Evolutionary conservation across 2,797 vertebrate species (phyloP).

Genomic region (Carcharodon carcharias): DNA sequence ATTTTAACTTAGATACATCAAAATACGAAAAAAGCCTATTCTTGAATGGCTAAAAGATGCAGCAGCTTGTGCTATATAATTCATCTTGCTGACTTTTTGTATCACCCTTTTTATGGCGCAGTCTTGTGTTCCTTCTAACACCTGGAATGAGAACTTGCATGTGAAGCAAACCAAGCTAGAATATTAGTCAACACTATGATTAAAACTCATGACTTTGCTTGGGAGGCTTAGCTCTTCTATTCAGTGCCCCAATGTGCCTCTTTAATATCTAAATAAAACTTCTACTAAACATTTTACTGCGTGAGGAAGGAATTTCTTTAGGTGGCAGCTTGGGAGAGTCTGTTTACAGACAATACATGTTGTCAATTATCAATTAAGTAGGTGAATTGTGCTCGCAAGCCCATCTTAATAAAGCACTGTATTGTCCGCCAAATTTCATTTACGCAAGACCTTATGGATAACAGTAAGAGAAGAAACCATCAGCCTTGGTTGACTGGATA

Average conservation of each 20-base stretch:
- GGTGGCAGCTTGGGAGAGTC: not conserved
- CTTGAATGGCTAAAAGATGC: not conserved
- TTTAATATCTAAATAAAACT: not conserved
- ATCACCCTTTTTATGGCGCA: not conserved
- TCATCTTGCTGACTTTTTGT: not conserved
- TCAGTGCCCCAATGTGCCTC: not conserved
- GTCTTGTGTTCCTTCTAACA: no score
- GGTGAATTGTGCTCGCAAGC: not conserved
- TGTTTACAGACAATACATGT: not conserved
- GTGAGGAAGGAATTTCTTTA: not conserved
- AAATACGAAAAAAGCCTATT: not conserved
- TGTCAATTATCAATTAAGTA: no score
- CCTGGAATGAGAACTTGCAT: not conserved
- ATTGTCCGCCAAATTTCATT: not conserved
- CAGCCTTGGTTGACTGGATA: not conserved
- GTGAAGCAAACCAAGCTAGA: not conserved
- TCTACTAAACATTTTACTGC: not conserved
- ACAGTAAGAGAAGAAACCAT: not conserved
- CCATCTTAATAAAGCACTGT: not conserved
- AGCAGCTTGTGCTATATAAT: not conserved
- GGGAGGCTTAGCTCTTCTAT: not conserved
- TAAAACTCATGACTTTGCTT: not conserved
- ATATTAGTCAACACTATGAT: not conserved
- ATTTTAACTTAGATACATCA: not conserved
- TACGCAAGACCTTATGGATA: not conserved